Evolutionary conservation across 2,797 vertebrate genomes (phyloP).

Genomic region (Cossypha heuglini): DNA sequence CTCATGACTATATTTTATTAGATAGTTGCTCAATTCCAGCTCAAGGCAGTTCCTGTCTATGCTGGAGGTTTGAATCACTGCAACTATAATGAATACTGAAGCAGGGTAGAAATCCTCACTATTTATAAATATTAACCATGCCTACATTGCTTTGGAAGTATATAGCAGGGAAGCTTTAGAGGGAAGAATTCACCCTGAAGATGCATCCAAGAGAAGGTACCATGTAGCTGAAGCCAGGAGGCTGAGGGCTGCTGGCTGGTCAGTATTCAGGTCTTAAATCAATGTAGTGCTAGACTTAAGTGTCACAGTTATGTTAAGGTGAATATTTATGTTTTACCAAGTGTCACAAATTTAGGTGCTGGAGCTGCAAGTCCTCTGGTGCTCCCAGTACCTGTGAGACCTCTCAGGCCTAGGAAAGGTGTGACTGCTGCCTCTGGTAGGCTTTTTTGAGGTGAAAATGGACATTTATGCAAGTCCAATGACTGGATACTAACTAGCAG

Average conservation of each 20-base stretch:
- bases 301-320: neutral
- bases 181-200: neutral
- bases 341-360: neutral
- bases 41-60: neutral
- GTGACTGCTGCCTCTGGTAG: neutral
- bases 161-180: neutral
- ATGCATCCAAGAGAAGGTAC: neutral
- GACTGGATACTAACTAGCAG: neutral
- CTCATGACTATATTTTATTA: conserved; percentile 1
- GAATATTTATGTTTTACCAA: neutral
- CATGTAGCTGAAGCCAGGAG: neutral
- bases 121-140: neutral
- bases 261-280: neutral
- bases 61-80: neutral
- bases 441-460: neutral
- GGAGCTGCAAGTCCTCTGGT: neutral
- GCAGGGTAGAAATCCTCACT: neutral
- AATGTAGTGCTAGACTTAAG: neutral
- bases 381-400: neutral
- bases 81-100: neutral
- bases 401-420: neutral
- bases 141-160: neutral
- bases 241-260: neutral
- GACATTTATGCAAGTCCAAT: neutral
- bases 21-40: neutral